These are phyloP conservation scores for Cryptops parisi DNA, from an alignment of 2,888 invertebrate species.

Conservation along the genomic window DNA sequence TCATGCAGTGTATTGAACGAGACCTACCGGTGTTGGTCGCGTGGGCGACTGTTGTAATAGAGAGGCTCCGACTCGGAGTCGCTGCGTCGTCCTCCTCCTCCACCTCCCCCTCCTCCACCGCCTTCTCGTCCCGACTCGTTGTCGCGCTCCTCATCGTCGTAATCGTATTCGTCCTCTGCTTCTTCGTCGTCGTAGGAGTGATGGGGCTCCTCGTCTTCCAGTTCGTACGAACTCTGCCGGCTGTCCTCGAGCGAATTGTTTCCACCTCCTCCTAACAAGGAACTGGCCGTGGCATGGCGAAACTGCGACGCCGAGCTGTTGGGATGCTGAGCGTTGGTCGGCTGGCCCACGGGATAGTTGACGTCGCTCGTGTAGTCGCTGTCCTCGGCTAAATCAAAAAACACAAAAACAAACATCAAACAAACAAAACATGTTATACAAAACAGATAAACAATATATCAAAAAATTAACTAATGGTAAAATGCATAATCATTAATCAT, in stretches of 20 bases:
- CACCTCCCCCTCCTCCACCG: constrained; percentile 35
- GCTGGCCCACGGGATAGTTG: constrained; percentile 75
- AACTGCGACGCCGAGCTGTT: constrained; percentile 87
- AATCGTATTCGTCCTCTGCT: constrained; percentile 13
- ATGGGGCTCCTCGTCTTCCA: constrained; percentile 40
- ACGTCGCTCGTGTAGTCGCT: constrained; percentile 94
- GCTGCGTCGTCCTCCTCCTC: constrained; percentile 33
- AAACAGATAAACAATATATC: no score
- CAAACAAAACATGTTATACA: no score
- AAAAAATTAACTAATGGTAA: no score
- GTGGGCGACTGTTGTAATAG: constrained; percentile 77
- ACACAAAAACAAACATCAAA: no score
- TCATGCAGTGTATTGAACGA: background rate
- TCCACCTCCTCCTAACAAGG: constrained; percentile 53
- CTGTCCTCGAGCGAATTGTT: constrained; percentile 47
- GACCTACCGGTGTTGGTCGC: constrained; percentile 37
- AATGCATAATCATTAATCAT: no score
- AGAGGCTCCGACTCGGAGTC: constrained; percentile 39
- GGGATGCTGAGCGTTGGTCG: constrained; percentile 41
- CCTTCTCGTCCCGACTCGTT: constrained; percentile 32
- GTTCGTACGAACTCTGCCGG: constrained; percentile 67
- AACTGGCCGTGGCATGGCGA: constrained; percentile 52
- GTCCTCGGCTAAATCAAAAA: constrained; percentile 83
- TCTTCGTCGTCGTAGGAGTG: constrained; percentile 20
- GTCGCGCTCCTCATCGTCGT: no score